Evolutionary conservation across 2,888 invertebrate species (phyloP), one percentile per base, ranked within the genome.

Genomic region (Panopea generosa): DNA sequence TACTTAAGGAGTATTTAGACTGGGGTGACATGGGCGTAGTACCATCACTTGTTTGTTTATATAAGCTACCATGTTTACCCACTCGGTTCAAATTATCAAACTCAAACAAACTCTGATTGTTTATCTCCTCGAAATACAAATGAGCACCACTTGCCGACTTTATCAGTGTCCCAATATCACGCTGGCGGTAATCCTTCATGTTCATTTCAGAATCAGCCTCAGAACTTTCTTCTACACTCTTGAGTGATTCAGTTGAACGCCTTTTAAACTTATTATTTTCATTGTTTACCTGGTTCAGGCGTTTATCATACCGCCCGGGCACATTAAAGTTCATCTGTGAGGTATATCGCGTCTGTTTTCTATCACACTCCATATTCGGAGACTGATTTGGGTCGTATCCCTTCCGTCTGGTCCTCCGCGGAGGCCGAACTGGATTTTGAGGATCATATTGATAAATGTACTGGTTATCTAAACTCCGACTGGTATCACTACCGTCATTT

Each of bases 121-220:
- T 57, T 20, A 67, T 33, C 22, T 87, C 86, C 50, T 87, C 82
- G 33, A 88, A 76, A 70, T 84, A 89, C 59, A 91, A 77, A 77
- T 88, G 87, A 59, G 86, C 84, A 62, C 91, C 91, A 85, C 90
- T 91, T 27, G 84, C 84, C 11, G 90, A 90, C 69, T 90, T 90
- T 14, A 84, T 69, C 18, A 91, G 69, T 20, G 85, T 85, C 56
- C 66, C 73, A 53, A 62, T 67, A 27, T 75, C 72, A 14, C 43
- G 27, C 20, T 24, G 40, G 47, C 67, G 69, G 52, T 61, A 72
- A 47, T 49, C 65, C 55, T 61, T 71, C 53, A 72, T 60, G 52
- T 67, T 73, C 52, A 66, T 67, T 26, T 73, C 70, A 52, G 63
- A 71, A 20, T 77, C 76, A 27, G 69, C 71, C 26, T 86, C 86